Evolutionary conservation across 37 sponge, comb jelly and placozoan genomes (phyloP), one percentile per base, ranked within the genome.

Genomic region (Lycopodina hypogea): DNA sequence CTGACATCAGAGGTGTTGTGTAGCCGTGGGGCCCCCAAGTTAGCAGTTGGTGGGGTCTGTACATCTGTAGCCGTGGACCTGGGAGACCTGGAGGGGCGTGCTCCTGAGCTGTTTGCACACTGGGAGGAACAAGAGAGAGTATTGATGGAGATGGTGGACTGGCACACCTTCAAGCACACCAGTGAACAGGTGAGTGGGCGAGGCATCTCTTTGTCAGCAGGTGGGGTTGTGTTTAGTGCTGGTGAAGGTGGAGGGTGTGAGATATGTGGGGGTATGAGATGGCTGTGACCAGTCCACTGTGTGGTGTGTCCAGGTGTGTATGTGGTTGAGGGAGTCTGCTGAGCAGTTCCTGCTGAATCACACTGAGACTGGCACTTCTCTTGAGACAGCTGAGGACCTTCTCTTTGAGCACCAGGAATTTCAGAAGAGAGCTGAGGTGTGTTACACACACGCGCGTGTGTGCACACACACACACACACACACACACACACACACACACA

Each of bases 371-470:
- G 88, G 88, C 0, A 81, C 77, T n/a, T 87, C 88, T 37, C 64
- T 80, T 33, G 88, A 71, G 65, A 82, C 77, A 0, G 75, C 88
- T 19, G 88, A 87, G 37, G 77, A 87, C 55, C 77, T 87, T 23
- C 70, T 81, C 3, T 72, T 51, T 48, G 82, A 87, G 8, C 82
- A 76, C 70, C 26, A 77, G 17, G 77, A 81, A 41, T 81, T 77
- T 39, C 41, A 81, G 35, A 62, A 39, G 23, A 53, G 83, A 24
- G 82, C 83, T 23, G 35, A 87, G 77, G 88, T 87, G 38, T 66
- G 37, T 36, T 12, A 39, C 29, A 69, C 11, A 52, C 15, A 11
- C 15, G 53, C 53, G 11, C 53, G 15, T 15, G 11, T 52, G n/a
- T n/a, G n/a, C n/a, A n/a, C n/a, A n/a, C n/a, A n/a, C n/a, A n/a